Conservation (phyloP, 2,888 invertebrate species). For the Caenorhabditis sp. region DNA sequence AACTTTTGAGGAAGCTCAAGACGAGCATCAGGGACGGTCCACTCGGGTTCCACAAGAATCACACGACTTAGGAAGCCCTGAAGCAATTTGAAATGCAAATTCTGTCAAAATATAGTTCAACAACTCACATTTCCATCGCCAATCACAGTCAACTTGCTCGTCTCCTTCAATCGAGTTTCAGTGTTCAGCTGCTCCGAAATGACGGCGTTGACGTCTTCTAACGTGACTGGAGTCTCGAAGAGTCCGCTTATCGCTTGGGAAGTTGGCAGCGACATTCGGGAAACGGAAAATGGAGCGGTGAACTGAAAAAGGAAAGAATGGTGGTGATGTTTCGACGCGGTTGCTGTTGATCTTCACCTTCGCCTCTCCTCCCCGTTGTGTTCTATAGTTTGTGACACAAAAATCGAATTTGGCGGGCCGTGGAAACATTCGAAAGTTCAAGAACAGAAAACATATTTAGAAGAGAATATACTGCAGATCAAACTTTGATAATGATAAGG, state of each 20-base stretch:
- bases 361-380: not conserved
- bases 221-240: slow-evolving; percentile 41
- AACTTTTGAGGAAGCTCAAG: slow-evolving; percentile 29
- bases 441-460: not conserved
- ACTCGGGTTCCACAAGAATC: slow-evolving; percentile 44
- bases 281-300: too few relatives aligned
- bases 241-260: too few relatives aligned
- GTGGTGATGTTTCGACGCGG: not conserved
- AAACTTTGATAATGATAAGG: too few relatives aligned
- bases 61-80: slow-evolving; percentile 57
- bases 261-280: too few relatives aligned
- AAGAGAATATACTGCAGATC: too few relatives aligned
- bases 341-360: not conserved
- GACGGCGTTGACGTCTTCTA: slow-evolving; percentile 33
- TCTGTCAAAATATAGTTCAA: too few relatives aligned
- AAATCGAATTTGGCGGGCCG: too few relatives aligned
- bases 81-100: too few relatives aligned
- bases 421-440: not conserved
- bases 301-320: not conserved
- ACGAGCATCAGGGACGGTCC: slow-evolving; percentile 19
- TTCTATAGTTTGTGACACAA: not conserved
- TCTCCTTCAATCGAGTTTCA: not conserved
- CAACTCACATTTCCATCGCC: slow-evolving; percentile 59
- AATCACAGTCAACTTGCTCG: slow-evolving; percentile 37
- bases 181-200: slow-evolving; percentile 27